Base-by-base conservation (phyloP, 2,888 invertebrate species). In the Ferrisia virgata region DNA sequence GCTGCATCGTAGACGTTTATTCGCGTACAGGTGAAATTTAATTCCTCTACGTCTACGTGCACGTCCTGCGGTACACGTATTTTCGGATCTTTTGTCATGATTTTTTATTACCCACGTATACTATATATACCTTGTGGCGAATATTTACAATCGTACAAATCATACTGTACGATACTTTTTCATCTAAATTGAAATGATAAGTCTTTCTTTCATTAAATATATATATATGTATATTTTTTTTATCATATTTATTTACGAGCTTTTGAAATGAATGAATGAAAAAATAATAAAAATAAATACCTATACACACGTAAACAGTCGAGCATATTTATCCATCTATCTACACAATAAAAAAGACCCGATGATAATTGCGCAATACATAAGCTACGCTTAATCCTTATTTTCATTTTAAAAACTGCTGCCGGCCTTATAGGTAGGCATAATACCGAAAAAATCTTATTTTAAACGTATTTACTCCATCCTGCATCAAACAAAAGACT, bases 1-100 rank as follows among this genome's bases (percentile, higher is more conserved):
- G 18, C 82, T 18, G 58, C 64, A 22, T 36, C 25, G n/a, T 28
- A 76, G 72, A 36, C 72, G 18, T 76, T 36, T 43, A 53, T 58
- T 15, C n/a, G 47, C 53, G 36, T 80, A 80, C 80, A 80, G 80
- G 80, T 80, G 80, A 53, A 80, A 53, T 53, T 79, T 69, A 25
- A 9, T 22, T 28, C 4, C n/a, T 69, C 11, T 5, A 8, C 39
- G 39, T 39, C 11, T 8, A 5, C 39, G 11, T 39, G 6, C 6
- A 39, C 31, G 2, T 64, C 31, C 13, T 64, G 13, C 13, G 9
- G 2, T 43, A 5, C 13, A 15, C 13, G 0, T 1, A 53, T 53
- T 53, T 53, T 53, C 11, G 6, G 33, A 4, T 78, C 22, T 78
- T 78, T 40, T 36, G 22, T 33, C 13, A 15, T 18, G 78, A 40